Base-by-base conservation (phyloP, 2,113 vertebrate species). In the Gobius niger region DNA sequence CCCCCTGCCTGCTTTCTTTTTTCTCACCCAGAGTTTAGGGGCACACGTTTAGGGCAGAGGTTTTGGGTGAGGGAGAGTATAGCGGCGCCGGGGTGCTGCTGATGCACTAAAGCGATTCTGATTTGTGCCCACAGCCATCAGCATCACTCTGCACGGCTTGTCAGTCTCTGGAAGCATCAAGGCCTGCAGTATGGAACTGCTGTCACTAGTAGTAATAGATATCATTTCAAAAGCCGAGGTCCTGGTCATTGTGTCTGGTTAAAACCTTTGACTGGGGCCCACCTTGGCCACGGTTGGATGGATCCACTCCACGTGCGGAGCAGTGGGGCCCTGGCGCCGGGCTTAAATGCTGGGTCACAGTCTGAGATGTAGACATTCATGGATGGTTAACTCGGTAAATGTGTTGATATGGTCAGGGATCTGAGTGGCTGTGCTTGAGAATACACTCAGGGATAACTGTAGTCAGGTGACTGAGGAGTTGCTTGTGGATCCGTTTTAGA, bases 151-250 rank as follows among this genome's bases (percentile, higher is more conserved):
- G 89, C 87, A 85, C 18, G 84, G 85, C 78, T 90, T 91, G 95
- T 96, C 94, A 93, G 91, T 91, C 92, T 68, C 78, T 24, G 68
- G 90, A 88, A 95, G 78, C 66, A 78, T 95, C 94, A 95, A 87
- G 90, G 89, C 87, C 19, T 11, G 82, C 84, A 85, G 90, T 92
- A 85, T 89, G 82, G 87, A 91, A 92, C 91, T 76, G 90, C 93
- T 95, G 94, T 94, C 93, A 93, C 92, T 92, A 94, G 93, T 88
- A 94, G 94, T 94, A 94, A 96, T 94, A 91, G 95, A 95, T 95
- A 93, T 95, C 90, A 95, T 94, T 92, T 95, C 91, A 94, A 93
- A 92, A 90, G 78, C 89, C 82, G 75, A 73, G 70, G 81, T 81
- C 77, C 72, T 84, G 79, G 82, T 73, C 78, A 81, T 84, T 84